Base-by-base conservation (phyloP, 2,113 vertebrate genomes). In the Scatophagus argus region DNA sequence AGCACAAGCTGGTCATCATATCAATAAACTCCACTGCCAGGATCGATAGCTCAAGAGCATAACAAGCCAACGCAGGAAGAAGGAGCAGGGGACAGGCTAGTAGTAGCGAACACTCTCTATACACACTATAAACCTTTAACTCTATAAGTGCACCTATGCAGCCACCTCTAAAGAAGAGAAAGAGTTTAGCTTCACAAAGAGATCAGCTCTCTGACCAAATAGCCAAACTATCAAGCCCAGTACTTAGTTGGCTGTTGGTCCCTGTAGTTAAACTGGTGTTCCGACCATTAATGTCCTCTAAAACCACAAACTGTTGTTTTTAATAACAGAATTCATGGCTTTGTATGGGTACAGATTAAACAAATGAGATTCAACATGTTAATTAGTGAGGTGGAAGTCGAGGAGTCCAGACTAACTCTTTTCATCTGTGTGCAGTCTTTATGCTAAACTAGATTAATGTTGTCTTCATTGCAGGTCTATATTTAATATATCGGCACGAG, bases 1-100 rank as follows among this genome's bases (percentile, higher is more conserved):
- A 38, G 52, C 38, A 43, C 59, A 67, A 41, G 60, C 32, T 25
- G 52, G 32, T 39, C 62, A 25, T 73, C 52, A 32, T 65, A 77
- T 81, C 77, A 63, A 83, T 46, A 68, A 49, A 43, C 41, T 81
- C 55, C 54, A 51, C 3, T 8, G 52, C 21, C 32, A 63, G 14
- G 70, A 84, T 88, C 87, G 73, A 84, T 86, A 76, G 16, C 29
- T 71, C n/a, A 21, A 62, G 52, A 86, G 59, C 64, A 67, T 58
- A 83, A 83, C 77, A 67, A 70, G 68, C 44, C 41, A 34, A 39
- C 27, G 49, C 32, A 51, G 49, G 31, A 5, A 31, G 21, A 16
- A 11, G 16, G 14, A 55, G 38, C 32, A 62, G n/a, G 47, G 36
- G 10, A 23, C 41, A 43, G 31, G 56, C 21, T 14, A 29, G 34